Evolutionary conservation across 2,888 invertebrate genomes (phyloP).

Genomic region (Synergus gifuensis): DNA sequence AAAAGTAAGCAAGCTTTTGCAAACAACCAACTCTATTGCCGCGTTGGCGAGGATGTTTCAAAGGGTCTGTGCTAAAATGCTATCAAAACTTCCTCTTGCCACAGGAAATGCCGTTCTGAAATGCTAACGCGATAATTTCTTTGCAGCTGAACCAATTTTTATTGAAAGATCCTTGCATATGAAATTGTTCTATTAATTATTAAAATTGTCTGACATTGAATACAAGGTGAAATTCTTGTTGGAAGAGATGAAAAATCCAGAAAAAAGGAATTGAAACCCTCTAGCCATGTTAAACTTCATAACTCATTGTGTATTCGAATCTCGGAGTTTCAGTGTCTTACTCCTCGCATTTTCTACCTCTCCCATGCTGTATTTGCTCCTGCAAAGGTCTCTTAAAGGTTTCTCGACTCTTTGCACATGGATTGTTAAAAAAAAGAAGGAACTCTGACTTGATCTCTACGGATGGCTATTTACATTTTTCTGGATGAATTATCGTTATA

Average conservation of each 20-base stretch:
- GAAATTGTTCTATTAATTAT: too few relatives aligned
- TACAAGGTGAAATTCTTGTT: neutral
- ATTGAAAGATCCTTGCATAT: too few relatives aligned
- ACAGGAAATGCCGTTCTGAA: too few relatives aligned
- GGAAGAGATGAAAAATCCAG: neutral
- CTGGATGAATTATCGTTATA: constrained; percentile 25
- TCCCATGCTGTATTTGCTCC: constrained; percentile 5
- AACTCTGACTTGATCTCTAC: constrained; percentile 16
- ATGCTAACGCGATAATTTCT: too few relatives aligned
- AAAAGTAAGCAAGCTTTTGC: too few relatives aligned
- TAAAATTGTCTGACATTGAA: too few relatives aligned
- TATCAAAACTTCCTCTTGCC: too few relatives aligned
- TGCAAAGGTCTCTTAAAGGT: constrained; percentile 28
- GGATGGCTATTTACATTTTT: constrained; percentile 20
- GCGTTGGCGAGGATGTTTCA: too few relatives aligned
- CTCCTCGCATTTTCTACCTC: constrained; percentile 16
- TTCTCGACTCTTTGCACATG: constrained; percentile 11
- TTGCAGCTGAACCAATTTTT: too few relatives aligned
- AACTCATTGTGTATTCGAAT: constrained; percentile 22
- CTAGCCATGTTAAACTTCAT: constrained; percentile 6
- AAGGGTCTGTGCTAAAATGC: too few relatives aligned
- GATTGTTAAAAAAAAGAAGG: constrained; percentile 18
- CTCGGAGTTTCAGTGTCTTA: neutral
- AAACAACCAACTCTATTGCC: too few relatives aligned
- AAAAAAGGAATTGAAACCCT: neutral